A percentile compares a stretch with the other conserved stretches of the same genome.
Conservation (phyloP, 2,888 invertebrate genomes). For the Caenorhabditis sp. region DNA sequence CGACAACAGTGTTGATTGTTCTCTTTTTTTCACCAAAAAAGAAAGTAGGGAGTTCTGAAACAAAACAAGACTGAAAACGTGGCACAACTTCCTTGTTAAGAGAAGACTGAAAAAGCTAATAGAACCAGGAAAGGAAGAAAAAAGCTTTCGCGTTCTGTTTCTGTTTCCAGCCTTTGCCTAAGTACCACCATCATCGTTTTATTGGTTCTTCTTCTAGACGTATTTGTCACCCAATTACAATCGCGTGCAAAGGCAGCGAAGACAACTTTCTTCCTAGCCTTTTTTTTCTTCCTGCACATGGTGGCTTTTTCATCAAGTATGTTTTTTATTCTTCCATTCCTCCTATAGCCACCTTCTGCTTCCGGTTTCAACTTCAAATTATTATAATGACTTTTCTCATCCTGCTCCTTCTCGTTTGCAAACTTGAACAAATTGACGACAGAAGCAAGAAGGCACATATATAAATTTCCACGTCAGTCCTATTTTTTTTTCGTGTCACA, state of each 20-base stretch:
- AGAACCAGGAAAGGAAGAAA: conserved; percentile 16
- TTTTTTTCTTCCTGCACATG: conserved; percentile 3
- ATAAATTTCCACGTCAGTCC: conserved; percentile 27
- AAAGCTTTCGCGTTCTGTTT: conserved; percentile 16
- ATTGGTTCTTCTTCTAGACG: conserved; percentile 22
- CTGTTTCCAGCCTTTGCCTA: conserved; percentile 6
- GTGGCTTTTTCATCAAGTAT: conserved; percentile 8
- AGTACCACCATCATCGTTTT: conserved; percentile 46
- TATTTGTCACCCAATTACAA: conserved; percentile 57
- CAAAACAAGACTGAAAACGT: conserved; percentile 19
- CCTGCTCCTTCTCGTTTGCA: conserved; percentile 15
- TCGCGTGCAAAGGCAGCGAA: conserved; percentile 21
- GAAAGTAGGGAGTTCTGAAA: background rate
- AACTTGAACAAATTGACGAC: conserved; percentile 25
- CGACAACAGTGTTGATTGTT: conserved; percentile 6
- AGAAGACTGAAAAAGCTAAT: conserved; percentile 16
- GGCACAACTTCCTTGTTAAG: conserved; percentile 33
- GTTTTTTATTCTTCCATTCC: background rate
- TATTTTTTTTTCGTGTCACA: conserved; percentile 29
- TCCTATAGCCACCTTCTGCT: background rate
- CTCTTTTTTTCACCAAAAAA: background rate
- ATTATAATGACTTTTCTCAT: conserved; percentile 46
- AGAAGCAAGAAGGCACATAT: conserved; percentile 26
- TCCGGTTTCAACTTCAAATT: conserved; percentile 31
- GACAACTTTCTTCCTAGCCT: background rate